Evolutionary conservation across 2,797 vertebrate genomes (phyloP).

Genomic region (Steatocranus sp.): DNA sequence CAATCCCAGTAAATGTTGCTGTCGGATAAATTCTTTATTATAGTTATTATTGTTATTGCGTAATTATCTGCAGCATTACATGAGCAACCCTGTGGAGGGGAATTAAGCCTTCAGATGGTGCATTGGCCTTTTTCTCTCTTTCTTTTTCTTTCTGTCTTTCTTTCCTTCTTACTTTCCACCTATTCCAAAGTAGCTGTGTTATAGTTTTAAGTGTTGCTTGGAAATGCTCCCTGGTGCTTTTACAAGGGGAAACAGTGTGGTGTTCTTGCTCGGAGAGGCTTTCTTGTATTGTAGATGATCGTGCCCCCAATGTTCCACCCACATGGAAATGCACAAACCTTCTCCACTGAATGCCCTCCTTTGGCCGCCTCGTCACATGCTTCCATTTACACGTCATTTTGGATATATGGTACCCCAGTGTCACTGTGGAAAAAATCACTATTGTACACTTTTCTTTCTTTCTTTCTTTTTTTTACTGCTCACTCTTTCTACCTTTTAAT

Average conservation of each 20-base stretch:
- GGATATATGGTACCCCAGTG: slow-evolving; percentile 16
- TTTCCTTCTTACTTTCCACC: background rate
- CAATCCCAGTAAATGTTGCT: background rate
- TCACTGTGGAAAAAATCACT: slow-evolving; percentile 45
- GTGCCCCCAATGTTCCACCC: slow-evolving; percentile 29
- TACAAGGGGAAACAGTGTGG: slow-evolving; percentile 78
- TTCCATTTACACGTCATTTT: slow-evolving; percentile 50
- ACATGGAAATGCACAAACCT: slow-evolving; percentile 1
- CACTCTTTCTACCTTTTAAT: slow-evolving; percentile 33
- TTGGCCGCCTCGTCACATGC: slow-evolving; percentile 31
- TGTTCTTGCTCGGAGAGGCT: slow-evolving; percentile 61
- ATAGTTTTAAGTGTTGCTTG: slow-evolving; percentile 73
- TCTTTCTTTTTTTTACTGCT: slow-evolving; percentile 10
- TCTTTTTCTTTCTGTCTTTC: background rate
- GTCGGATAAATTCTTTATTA: background rate
- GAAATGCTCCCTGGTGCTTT: slow-evolving; percentile 77
- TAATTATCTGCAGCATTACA: slow-evolving; percentile 1
- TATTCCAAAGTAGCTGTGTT: slow-evolving; percentile 45
- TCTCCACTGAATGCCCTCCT: slow-evolving; percentile 8
- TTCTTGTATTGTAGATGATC: slow-evolving; percentile 54
- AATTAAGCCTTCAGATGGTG: background rate
- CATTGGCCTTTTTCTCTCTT: background rate
- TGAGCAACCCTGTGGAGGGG: background rate
- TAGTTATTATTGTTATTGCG: background rate
- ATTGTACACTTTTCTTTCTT: background rate